Percentiles rank a stretch among this genome's conserved stretches.
Evolutionary conservation across 2,113 vertebrate genomes (phyloP).

Genomic region (Speoplatyrhinus poulsoni): DNA sequence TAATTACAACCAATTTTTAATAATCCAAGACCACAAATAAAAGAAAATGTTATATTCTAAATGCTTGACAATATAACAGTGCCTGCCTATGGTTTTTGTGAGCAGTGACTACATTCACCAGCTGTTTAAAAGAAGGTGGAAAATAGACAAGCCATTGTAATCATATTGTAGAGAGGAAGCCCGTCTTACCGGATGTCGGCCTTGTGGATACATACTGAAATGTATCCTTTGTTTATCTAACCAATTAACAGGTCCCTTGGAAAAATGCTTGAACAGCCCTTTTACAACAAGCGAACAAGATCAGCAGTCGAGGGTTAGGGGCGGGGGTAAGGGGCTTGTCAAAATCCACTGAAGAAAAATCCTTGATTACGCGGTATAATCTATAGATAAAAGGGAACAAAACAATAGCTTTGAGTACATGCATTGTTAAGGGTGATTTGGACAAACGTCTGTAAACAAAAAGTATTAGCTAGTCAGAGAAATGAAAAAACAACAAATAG

Average conservation of each 20-base stretch:
- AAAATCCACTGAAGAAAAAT: slow-evolving; percentile 59
- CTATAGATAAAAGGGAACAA: slow-evolving; percentile 1
- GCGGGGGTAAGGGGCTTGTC: slow-evolving; percentile 34
- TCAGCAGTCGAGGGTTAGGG: slow-evolving; percentile 12
- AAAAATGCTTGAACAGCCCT: slow-evolving; percentile 58
- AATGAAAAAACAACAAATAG: slow-evolving; percentile 18
- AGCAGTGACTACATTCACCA: too few relatives aligned
- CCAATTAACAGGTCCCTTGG: slow-evolving; percentile 62
- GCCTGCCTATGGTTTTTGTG: too few relatives aligned
- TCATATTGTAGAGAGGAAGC: slow-evolving; percentile 38
- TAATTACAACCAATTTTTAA: too few relatives aligned
- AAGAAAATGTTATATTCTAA: too few relatives aligned
- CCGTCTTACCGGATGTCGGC: slow-evolving; percentile 93
- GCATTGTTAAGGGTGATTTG: slow-evolving; percentile 4
- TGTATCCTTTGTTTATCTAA: slow-evolving; percentile 76
- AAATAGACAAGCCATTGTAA: slow-evolving; percentile 31
- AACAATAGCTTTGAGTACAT: not conserved
- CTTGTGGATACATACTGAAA: slow-evolving; percentile 92
- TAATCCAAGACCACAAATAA: too few relatives aligned
- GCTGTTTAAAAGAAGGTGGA: not conserved
- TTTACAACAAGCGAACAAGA: slow-evolving; percentile 54
- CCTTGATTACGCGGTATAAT: slow-evolving; percentile 52
- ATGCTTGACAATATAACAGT: too few relatives aligned
- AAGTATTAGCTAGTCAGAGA: not conserved
- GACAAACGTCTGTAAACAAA: slow-evolving; percentile 7